phyloP scores from a whole-genome alignment of 2,797 vertebrate species.

The Amblyraja radiata region DNA sequence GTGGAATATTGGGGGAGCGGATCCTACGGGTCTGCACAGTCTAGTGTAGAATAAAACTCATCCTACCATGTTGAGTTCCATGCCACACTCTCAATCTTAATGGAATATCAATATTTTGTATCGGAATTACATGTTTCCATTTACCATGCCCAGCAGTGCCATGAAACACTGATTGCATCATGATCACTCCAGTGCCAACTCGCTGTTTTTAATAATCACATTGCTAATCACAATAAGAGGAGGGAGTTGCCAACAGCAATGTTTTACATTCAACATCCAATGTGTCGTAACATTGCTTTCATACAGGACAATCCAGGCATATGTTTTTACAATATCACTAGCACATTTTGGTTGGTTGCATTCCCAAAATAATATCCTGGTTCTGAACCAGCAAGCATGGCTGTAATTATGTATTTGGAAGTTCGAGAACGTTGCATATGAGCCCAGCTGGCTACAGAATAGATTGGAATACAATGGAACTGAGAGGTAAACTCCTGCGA shows the following conservation, averaged over 20 bases:
- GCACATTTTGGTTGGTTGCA: constrained; percentile 26
- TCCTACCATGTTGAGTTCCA: not conserved
- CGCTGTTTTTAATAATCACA: constrained; percentile 10
- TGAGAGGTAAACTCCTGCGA: not conserved
- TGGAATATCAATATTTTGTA: constrained; percentile 3
- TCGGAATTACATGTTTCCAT: not conserved
- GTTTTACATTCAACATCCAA: constrained; percentile 2
- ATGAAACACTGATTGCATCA: not conserved
- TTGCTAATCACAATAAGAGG: constrained; percentile 18
- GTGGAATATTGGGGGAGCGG: too few relatives aligned
- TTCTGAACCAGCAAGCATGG: constrained; percentile 28
- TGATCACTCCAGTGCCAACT: not conserved
- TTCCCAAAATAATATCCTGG: constrained; percentile 33
- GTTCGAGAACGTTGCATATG: constrained; percentile 1
- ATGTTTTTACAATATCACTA: constrained; percentile 23
- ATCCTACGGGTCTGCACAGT: too few relatives aligned
- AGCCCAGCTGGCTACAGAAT: constrained; percentile 17
- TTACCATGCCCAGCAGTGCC: not conserved
- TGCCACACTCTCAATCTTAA: not conserved
- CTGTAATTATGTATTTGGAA: constrained; percentile 27
- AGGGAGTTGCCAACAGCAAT: not conserved
- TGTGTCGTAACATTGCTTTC: not conserved
- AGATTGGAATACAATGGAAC: not conserved
- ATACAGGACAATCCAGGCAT: constrained; percentile 1
- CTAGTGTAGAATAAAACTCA: not conserved